These are phyloP conservation scores for Metaphire vulgaris DNA, from an alignment of 1,140 invertebrate species.

Conservation along the genomic window DNA sequence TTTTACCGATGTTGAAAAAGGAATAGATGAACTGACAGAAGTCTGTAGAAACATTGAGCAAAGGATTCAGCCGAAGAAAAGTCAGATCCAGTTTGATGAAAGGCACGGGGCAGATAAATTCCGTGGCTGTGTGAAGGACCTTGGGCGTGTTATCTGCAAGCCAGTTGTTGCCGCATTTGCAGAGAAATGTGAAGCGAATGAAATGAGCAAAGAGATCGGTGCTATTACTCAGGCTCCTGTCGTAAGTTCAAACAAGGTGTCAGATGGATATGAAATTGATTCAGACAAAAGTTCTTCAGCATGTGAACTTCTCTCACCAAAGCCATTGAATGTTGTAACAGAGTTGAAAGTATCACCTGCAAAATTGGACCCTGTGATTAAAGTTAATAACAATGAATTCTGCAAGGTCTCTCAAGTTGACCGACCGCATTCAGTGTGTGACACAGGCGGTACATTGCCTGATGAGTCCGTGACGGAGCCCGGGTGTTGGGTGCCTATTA, in stretches of 20 bases:
- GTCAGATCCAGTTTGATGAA: constrained; percentile 28
- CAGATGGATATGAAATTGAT: background rate
- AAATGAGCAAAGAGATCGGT: too few relatives aligned
- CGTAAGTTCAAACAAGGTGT: background rate
- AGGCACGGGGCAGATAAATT: constrained; percentile 29
- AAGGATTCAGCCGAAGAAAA: constrained; percentile 23
- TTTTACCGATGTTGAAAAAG: constrained; percentile 22
- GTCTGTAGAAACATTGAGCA: constrained; percentile 21
- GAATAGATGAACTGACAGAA: constrained; percentile 26
- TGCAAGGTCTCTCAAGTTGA: too few relatives aligned
- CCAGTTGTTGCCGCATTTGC: background rate
- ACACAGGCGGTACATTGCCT: too few relatives aligned
- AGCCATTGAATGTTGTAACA: background rate
- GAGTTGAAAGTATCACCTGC: background rate
- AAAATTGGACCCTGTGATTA: background rate
- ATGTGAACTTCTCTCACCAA: too few relatives aligned
- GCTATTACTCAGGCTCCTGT: background rate
- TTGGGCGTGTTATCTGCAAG: constrained; percentile 16
- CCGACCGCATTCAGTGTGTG: too few relatives aligned
- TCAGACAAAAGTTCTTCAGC: too few relatives aligned
- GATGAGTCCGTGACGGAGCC: background rate
- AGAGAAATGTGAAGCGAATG: background rate
- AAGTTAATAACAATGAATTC: too few relatives aligned
- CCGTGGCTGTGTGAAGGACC: constrained; percentile 23
- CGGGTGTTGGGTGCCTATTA: background rate